Conservation (phyloP, 1,140 invertebrate genomes). For the Plectrocnemia conspersa region DNA sequence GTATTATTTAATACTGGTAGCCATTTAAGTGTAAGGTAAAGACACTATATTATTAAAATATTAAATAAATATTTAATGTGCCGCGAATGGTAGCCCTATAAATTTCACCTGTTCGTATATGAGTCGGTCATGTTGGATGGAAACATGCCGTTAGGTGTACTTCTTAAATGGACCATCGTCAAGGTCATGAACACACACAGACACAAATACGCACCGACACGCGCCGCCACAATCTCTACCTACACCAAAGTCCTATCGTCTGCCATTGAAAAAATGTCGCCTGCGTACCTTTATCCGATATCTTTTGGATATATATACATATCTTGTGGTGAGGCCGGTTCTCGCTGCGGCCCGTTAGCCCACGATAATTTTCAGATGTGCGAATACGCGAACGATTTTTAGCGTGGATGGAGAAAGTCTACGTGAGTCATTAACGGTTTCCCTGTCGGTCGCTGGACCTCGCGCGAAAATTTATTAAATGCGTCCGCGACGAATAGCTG, state of each 20-base stretch:
- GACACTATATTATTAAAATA: too few species aligned
- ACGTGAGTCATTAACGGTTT: conserved; percentile 1
- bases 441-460: neutral
- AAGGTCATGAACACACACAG: conserved; percentile 6
- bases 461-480: too few species aligned
- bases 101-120: conserved; percentile 9
- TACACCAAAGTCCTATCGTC: neutral
- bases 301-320: neutral
- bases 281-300: neutral
- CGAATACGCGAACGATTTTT: neutral
- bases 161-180: conserved; percentile 10
- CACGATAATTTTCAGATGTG: neutral
- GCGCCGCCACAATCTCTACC: neutral
- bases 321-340: neutral
- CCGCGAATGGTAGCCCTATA: neutral
- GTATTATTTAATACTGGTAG: too few species aligned
- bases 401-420: conserved; percentile 1
- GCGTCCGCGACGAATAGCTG: too few species aligned
- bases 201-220: neutral
- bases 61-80: neutral
- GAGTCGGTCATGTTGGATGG: conserved; percentile 6
- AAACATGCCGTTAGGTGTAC: conserved; percentile 11
- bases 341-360: neutral
- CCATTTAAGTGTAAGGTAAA: too few species aligned
- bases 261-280: neutral